Evolutionary conservation across 2,797 vertebrate species (phyloP), one percentile per base, ranked within the genome.

Genomic region (Danionella dracula): DNA sequence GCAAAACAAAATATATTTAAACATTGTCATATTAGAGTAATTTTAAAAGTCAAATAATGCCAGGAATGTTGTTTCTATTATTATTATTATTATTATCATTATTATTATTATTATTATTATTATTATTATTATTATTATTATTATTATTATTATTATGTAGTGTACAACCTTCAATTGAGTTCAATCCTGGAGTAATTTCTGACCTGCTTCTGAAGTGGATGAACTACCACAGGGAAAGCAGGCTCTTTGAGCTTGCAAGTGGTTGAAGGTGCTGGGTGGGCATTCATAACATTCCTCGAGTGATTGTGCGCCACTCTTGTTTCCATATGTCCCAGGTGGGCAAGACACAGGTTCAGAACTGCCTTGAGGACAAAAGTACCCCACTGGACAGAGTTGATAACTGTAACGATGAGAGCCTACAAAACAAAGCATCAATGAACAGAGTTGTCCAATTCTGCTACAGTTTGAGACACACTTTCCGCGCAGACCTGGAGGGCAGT

Each of bases 161-260:
- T n/a, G n/a, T n/a, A n/a, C n/a, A n/a, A n/a, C n/a, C n/a, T n/a
- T n/a, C n/a, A n/a, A n/a, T n/a, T 27, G 23, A 27, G 6, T 3
- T 27, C 23, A 27, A 27, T 46, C 12, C 10, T 11, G 13, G 1
- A 34, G 34, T 19, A 16, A 8, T 10, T 2, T 40, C 21, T 48
- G 16, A 97, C 95, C 95, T 15, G 82, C 68, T 53, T 64, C 48
- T 16, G 93, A 95, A 27, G 78, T 89, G 23, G 95, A 93, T 0
- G 92, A 93, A 76, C 92, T 96, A 40, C 94, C 93, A 0, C 95
- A 98, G 37, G 92, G 89, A 49, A 93, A 93, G 60, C 96, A 98
- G 16, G 92, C 90, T 27, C 78, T 81, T 79, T 95, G 94, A 20
- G 82, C 93, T 4, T 82, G 78, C 34, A 92, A 78, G 71, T 93